Conservation (phyloP, 1,140 invertebrate genomes). For the Popillia japonica region DNA sequence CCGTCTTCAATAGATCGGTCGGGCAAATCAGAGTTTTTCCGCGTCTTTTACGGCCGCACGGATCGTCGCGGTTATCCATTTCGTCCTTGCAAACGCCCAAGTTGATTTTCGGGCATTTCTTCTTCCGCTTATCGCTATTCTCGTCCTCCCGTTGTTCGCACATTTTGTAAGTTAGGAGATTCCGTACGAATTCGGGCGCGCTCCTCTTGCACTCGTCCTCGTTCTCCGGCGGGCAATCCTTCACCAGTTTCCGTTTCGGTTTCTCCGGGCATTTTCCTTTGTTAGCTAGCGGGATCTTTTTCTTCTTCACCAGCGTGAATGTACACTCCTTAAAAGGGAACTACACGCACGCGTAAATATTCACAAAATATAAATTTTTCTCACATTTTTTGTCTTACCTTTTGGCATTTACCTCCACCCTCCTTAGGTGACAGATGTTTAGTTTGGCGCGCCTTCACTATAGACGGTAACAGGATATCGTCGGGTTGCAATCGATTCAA, state of each 20-base stretch:
- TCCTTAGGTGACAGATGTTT: background rate
- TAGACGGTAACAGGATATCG: background rate
- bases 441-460: background rate
- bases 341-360: background rate
- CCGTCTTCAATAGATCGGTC: slow-evolving; percentile 42
- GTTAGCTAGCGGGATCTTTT: background rate
- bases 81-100: slow-evolving; percentile 14
- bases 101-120: slow-evolving; percentile 42
- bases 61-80: slow-evolving; percentile 32
- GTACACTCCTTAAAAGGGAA: slow-evolving; percentile 32
- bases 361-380: background rate
- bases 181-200: background rate
- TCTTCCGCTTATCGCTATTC: slow-evolving; percentile 25
- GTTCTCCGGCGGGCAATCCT: slow-evolving; percentile 37
- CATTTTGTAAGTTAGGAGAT: background rate
- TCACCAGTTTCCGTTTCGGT: slow-evolving; percentile 13
- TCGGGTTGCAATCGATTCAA: background rate
- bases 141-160: background rate
- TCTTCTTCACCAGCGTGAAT: background rate
- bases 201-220: slow-evolving; percentile 20
- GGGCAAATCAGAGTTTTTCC: slow-evolving; percentile 42
- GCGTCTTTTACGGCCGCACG: slow-evolving; percentile 35
- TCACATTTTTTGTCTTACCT: background rate
- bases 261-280: slow-evolving; percentile 12
- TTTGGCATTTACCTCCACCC: background rate